Conservation (phyloP, 2,113 vertebrate species). For the Python bivittatus region DNA sequence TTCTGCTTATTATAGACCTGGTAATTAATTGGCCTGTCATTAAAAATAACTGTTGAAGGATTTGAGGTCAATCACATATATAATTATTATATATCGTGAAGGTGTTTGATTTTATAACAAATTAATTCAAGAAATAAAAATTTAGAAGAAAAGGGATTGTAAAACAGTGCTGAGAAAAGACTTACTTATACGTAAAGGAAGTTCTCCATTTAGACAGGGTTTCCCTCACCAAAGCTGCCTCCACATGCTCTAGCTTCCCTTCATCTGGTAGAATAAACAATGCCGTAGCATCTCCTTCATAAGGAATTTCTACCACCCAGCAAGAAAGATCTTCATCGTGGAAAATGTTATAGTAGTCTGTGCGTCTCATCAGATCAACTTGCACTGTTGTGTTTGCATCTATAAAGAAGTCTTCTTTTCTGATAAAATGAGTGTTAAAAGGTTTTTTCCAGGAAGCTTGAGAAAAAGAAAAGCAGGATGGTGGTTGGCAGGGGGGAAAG, state of each 20-base stretch:
- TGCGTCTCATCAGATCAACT: constrained; percentile 55
- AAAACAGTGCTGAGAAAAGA: neutral
- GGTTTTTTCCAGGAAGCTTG: constrained; percentile 80
- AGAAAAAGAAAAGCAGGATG: constrained; percentile 22
- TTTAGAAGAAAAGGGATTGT: neutral
- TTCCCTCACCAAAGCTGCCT: constrained; percentile 55
- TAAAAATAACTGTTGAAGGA: neutral
- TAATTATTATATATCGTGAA: neutral
- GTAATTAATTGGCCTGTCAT: neutral
- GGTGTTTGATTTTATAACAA: neutral
- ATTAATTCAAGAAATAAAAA: neutral
- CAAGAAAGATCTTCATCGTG: constrained; percentile 64
- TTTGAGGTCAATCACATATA: too few relatives aligned
- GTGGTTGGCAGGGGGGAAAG: neutral
- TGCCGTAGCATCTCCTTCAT: constrained; percentile 77
- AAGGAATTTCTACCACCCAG: constrained; percentile 76
- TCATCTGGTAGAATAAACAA: constrained; percentile 77
- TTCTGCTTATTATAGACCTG: neutral
- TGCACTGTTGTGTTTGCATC: constrained; percentile 36
- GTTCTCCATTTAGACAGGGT: constrained; percentile 41
- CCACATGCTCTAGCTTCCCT: constrained; percentile 75
- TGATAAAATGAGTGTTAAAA: constrained; percentile 70
- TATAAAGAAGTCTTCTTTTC: constrained; percentile 63
- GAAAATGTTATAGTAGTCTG: constrained; percentile 41
- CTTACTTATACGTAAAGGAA: constrained; percentile 37